A percentile compares a stretch with the other conserved stretches of the same genome.
Evolutionary conservation across 2,888 invertebrate genomes (phyloP).

Genomic region (Octodonta nipae): DNA sequence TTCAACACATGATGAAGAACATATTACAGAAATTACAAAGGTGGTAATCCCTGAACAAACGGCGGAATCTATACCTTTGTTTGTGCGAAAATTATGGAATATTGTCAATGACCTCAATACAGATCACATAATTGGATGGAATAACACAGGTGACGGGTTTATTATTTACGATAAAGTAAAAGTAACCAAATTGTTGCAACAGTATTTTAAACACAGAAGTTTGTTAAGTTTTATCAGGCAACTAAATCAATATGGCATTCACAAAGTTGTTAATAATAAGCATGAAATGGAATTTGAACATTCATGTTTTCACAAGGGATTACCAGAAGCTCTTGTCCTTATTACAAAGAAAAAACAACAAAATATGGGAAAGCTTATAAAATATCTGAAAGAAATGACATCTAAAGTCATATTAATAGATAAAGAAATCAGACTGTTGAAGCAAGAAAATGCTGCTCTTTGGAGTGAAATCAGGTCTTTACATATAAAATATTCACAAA

Average conservation of each 20-base stretch:
- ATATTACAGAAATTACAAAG: too few relatives aligned
- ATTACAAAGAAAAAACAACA: slow-evolving; percentile 86
- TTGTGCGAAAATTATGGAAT: slow-evolving; percentile 23
- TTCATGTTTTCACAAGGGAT: slow-evolving; percentile 71
- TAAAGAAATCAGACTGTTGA: too few relatives aligned
- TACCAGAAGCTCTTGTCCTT: slow-evolving; percentile 59
- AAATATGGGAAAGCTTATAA: too few relatives aligned
- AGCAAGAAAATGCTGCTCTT: too few relatives aligned
- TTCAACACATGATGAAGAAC: too few relatives aligned
- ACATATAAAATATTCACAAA: too few relatives aligned
- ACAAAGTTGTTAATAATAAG: slow-evolving; percentile 86
- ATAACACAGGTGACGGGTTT: slow-evolving; percentile 62
- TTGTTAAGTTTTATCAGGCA: slow-evolving; percentile 94
- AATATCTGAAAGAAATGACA: too few relatives aligned
- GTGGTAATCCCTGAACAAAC: too few relatives aligned
- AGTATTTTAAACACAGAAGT: slow-evolving; percentile 95
- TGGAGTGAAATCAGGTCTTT: too few relatives aligned
- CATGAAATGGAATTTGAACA: slow-evolving; percentile 86
- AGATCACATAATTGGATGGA: slow-evolving; percentile 21
- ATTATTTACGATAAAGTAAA: slow-evolving; percentile 81
- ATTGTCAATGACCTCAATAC: slow-evolving; percentile 20
- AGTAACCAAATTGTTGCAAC: slow-evolving; percentile 74
- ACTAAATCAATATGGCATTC: slow-evolving; percentile 95
- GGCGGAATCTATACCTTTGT: too few relatives aligned
- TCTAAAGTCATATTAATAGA: too few relatives aligned